Evolutionary conservation across 2,888 invertebrate genomes (phyloP).

Genomic region (Volucella inanis): DNA sequence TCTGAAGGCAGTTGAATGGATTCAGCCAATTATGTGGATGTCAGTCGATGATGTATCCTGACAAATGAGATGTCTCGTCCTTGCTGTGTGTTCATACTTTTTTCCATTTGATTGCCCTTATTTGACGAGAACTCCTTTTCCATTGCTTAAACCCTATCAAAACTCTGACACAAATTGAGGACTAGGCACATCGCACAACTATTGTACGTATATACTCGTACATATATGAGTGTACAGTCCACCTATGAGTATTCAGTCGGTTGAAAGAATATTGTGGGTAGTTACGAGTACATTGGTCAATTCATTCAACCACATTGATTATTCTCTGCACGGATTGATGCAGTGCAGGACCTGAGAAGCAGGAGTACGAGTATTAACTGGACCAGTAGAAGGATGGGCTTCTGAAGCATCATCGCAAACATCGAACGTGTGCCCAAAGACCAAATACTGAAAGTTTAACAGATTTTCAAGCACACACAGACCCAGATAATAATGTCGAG

Average conservation of each 20-base stretch:
- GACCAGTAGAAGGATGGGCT: neutral
- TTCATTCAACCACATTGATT: slow-evolving; percentile 44
- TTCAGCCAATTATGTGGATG: slow-evolving; percentile 31
- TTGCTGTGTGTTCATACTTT: slow-evolving; percentile 5
- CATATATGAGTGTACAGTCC: neutral
- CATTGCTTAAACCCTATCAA: neutral
- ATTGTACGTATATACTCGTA: too few species aligned
- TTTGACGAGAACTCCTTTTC: neutral
- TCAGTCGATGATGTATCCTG: slow-evolving; percentile 33
- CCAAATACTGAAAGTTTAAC: slow-evolving; percentile 52
- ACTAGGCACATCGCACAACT: too few species aligned
- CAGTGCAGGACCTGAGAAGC: slow-evolving; percentile 1
- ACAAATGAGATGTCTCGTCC: slow-evolving; percentile 35
- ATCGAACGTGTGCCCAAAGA: slow-evolving; percentile 39
- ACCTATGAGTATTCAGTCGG: slow-evolving; percentile 28
- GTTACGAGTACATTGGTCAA: slow-evolving; percentile 3
- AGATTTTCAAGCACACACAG: slow-evolving; percentile 59
- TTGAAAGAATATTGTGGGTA: neutral
- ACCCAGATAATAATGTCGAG: neutral
- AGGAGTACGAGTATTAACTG: neutral
- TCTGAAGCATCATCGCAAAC: slow-evolving; percentile 27
- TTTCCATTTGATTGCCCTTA: slow-evolving; percentile 26
- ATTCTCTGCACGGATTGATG: slow-evolving; percentile 52
- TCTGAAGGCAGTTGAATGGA: neutral
- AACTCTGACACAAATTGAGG: too few species aligned